Evolutionary conservation across 2,113 vertebrate species (phyloP), one percentile per base, ranked within the genome.

Genomic region (Actenoides lindsayi): DNA sequence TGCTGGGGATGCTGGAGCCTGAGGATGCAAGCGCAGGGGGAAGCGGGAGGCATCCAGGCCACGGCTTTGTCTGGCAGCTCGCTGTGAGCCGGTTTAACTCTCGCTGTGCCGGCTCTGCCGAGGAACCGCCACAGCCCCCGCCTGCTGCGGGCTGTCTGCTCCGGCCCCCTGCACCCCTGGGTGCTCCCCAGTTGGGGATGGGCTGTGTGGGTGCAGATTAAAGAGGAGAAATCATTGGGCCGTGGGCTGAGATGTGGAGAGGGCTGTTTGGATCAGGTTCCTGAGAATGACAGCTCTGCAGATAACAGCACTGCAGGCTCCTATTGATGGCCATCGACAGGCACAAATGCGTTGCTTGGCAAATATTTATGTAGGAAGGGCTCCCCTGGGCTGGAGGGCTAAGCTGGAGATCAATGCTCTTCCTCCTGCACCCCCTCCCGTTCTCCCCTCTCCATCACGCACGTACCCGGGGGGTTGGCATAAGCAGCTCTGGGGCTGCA

Each of bases 281-380:
- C 67, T 6, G 57, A 75, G 91, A 93, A 83, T 69, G 91, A 87
- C 44, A 13, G 64, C 73, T 62, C 60, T 0, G 18, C 76, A 81
- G 92, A 86, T 80, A 89, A 46, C 89, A 90, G 89, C 44, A 51
- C 95, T 51, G 91, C 81, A 33, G 93, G 87, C 93, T 91, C 11
- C 94, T 95, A 96, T 97, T 54, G 97, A 98, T 95, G 94, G 91
- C 91, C 97, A 96, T 95, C 9, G 97, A 98, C 97, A 96, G 93
- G 70, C 87, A 94, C 97, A 95, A 83, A 97, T 84, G 96, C 96
- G 82, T 90, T 94, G 83, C 41, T 97, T 74, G 95, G 97, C 97
- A 97, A 98, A 98, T 97, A 97, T 98, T 98, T 98, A 96, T 96
- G 91, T 96, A 97, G 97, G 96, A 93, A 89, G 28, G 83, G 91